phyloP scores from a whole-genome alignment of 1,140 invertebrate genomes.

The Heterodera schachtii region DNA sequence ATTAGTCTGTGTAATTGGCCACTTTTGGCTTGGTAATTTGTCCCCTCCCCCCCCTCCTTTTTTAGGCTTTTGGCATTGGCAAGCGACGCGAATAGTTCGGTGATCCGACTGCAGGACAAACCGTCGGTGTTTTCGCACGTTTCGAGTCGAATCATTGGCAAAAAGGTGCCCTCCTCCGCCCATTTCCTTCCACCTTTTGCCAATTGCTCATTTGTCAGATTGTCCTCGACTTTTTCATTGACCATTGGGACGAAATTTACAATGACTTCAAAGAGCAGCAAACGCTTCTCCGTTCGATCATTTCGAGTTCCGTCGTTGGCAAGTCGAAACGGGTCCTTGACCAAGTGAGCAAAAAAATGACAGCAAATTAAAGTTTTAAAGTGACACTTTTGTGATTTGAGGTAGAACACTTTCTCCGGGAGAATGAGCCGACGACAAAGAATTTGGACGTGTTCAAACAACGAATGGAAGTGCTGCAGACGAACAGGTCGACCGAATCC shows the following conservation, averaged over 20 bases:
- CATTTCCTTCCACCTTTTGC: no score
- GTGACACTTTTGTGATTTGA: constrained; percentile 18
- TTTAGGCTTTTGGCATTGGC: constrained; percentile 54
- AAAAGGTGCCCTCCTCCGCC: constrained; percentile 32
- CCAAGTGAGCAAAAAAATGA: constrained; percentile 22
- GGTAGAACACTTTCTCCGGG: constrained; percentile 27
- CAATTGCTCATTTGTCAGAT: not conserved
- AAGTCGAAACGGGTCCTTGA: constrained; percentile 50
- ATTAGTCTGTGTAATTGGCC: not conserved
- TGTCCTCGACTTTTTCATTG: constrained; percentile 56
- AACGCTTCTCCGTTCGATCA: constrained; percentile 47
- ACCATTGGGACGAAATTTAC: constrained; percentile 56
- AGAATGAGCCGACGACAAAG: constrained; percentile 30
- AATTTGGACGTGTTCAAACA: constrained; percentile 58
- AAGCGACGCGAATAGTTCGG: constrained; percentile 52
- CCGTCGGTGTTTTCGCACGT: constrained; percentile 47
- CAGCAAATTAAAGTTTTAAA: not conserved
- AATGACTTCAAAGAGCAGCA: constrained; percentile 59
- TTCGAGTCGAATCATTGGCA: constrained; percentile 40
- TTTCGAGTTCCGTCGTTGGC: constrained; percentile 46
- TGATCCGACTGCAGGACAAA: constrained; percentile 57
- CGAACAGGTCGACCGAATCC: constrained; percentile 38
- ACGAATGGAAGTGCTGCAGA: constrained; percentile 53
- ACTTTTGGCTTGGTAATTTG: not conserved
- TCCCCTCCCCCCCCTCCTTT: not conserved